Evolutionary conservation across 2,797 vertebrate species (phyloP).

Genomic region (Babyrousa celebensis): DNA sequence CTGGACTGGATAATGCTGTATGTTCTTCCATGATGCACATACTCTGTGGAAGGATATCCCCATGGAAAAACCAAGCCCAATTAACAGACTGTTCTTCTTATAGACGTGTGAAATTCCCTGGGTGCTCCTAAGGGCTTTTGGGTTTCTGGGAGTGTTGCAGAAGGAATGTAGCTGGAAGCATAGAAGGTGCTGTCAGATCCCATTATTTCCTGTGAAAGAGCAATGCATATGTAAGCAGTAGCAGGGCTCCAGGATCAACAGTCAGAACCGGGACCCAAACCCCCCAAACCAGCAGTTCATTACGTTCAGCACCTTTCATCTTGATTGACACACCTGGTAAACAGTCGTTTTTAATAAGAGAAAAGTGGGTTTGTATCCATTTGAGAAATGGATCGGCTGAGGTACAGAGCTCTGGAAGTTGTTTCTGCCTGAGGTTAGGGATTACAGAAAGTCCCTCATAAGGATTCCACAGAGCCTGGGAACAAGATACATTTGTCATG

Average conservation of each 20-base stretch:
- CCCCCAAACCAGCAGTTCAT: neutral
- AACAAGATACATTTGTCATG: neutral
- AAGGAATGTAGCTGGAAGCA: neutral
- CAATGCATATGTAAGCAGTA: fast-evolving
- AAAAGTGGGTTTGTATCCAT: neutral
- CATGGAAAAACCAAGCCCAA: slow-evolving; percentile 27
- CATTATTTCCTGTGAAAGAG: neutral
- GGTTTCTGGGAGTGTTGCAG: neutral
- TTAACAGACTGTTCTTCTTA: slow-evolving; percentile 43
- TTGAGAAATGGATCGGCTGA: neutral
- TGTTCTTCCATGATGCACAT: neutral
- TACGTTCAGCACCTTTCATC: neutral
- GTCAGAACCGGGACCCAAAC: neutral
- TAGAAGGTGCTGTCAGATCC: neutral
- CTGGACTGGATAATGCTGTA: neutral
- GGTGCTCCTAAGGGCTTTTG: neutral
- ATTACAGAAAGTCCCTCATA: slow-evolving; percentile 7
- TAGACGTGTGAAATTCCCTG: neutral
- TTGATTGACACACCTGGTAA: neutral
- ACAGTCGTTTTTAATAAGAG: neutral
- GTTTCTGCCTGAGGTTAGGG: neutral
- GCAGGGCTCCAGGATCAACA: neutral
- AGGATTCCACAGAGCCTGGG: neutral
- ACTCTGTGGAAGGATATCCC: neutral
- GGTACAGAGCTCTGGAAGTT: neutral